A percentile compares a stretch with the other conserved stretches of the same genome.
Conservation (phyloP, 1,140 invertebrate genomes). For the Subanguina moxae region DNA sequence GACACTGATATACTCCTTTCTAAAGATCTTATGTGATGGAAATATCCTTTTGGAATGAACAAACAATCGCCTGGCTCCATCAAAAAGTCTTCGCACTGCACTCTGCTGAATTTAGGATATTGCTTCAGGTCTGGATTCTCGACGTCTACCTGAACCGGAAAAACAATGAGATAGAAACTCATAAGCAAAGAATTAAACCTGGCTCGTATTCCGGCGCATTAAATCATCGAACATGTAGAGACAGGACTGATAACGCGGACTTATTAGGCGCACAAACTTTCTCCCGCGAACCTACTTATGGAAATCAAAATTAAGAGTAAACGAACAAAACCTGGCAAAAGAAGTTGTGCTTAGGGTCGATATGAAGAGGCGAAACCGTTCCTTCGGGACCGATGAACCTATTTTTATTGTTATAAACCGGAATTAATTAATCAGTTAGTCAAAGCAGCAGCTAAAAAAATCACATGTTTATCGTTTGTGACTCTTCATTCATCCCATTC, state of each 20-base stretch:
- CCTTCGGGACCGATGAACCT: slow-evolving; percentile 87
- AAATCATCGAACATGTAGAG: slow-evolving; percentile 42
- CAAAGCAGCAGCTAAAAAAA: background rate
- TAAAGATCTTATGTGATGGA: slow-evolving; percentile 39
- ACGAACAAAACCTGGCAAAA: slow-evolving; percentile 55
- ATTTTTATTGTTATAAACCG: background rate
- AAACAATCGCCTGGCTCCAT: slow-evolving; percentile 46
- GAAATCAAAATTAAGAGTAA: slow-evolving; percentile 25
- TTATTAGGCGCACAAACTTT: slow-evolving; percentile 51
- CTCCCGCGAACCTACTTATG: slow-evolving; percentile 34
- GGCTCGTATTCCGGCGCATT: slow-evolving; percentile 39
- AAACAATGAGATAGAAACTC: too few relatives aligned
- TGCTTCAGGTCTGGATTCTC: slow-evolving; percentile 39
- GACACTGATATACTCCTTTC: slow-evolving; percentile 45
- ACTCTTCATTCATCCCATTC: slow-evolving; percentile 52
- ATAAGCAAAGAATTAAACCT: slow-evolving; percentile 12
- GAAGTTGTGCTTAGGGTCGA: slow-evolving; percentile 91
- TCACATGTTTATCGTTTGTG: slow-evolving; percentile 76
- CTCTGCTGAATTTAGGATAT: slow-evolving; percentile 42
- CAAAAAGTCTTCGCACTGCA: slow-evolving; percentile 36
- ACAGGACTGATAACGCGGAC: slow-evolving; percentile 17
- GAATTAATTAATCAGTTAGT: background rate
- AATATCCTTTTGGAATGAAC: slow-evolving; percentile 43
- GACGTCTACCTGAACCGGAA: slow-evolving; percentile 45
- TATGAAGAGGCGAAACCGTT: slow-evolving; percentile 89